Evolutionary conservation across 2,797 vertebrate genomes (phyloP), one percentile per base, ranked within the genome.

Genomic region (Galaxias olidus): DNA sequence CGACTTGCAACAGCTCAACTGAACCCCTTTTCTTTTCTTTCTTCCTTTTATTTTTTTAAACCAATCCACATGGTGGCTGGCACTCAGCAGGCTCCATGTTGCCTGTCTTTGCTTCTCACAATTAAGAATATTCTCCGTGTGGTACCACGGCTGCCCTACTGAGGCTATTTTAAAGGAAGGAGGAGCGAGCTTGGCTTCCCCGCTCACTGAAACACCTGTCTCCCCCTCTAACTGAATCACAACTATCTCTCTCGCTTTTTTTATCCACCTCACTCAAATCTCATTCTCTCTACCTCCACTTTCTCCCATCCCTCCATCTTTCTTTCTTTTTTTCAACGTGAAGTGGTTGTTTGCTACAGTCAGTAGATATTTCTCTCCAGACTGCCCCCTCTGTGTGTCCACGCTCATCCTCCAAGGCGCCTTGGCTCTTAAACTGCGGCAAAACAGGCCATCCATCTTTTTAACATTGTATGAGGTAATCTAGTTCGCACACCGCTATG

Each of bases 401-500:
- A 18, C 8, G 6, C 46, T 14, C 47, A 15, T 49, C 20, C 10
- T 8, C 20, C 47, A 49, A 9, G 14, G 46, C 41, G 13, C 17
- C 47, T 50, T n/a, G n/a, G 45, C 46, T 47, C 59, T 49, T 43
- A 18, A 44, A 43, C n/a, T 20, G 19, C 19, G 14, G 20, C 20
- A 30, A 51, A 51, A 51, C 49, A 51, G 15, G 49, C 15, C 49
- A 15, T 51, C 49, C 41, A 44, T 44, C 56, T 15, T 1, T 58
- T 18, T 61, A 49, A 49, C 59, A 61, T 49, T 61, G 59, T 48
- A 40, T 48, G 13, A 40, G 12, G 53, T 9, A 4, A 55, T 41
- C n/a, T 30, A 10, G 5, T 12, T 50, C 20, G 14, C 15, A 13
- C 20, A 42, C 59, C 13, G 10, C 14, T 41, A 55, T 50, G 46